Evolutionary conservation across 2,113 vertebrate species (phyloP).

Genomic region (Marcusenius ussheri): DNA sequence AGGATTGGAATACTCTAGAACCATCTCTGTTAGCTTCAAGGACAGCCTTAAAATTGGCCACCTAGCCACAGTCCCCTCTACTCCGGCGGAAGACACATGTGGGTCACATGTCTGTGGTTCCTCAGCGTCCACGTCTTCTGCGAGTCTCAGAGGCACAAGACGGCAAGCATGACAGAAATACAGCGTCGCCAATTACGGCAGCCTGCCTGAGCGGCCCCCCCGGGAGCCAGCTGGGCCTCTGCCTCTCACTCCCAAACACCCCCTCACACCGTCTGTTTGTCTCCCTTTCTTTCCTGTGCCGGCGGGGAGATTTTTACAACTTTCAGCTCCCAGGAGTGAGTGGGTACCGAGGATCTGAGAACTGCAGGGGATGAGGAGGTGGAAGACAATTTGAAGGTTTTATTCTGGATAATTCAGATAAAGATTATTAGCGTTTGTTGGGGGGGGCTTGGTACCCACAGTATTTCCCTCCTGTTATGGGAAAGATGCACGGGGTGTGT

Average conservation of each 20-base stretch:
- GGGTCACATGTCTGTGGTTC: not conserved
- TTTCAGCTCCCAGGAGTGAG: slow-evolving; percentile 6
- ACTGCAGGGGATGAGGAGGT: not conserved
- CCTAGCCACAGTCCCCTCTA: not conserved
- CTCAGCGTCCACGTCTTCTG: not conserved
- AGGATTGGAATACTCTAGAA: not conserved
- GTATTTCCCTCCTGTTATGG: not conserved
- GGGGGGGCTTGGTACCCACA: not conserved
- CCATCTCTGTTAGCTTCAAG: not conserved
- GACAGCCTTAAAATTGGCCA: not conserved
- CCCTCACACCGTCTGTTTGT: not conserved
- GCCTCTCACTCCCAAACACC: not conserved
- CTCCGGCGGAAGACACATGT: not conserved
- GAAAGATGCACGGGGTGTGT: not conserved
- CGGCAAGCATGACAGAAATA: not conserved
- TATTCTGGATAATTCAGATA: slow-evolving; percentile 6
- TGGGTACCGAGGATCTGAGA: not conserved
- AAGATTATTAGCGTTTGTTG: not conserved
- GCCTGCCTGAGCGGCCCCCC: not conserved
- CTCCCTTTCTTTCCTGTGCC: not conserved
- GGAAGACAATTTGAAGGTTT: not conserved
- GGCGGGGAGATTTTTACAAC: slow-evolving; percentile 1
- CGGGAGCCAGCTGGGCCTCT: not conserved
- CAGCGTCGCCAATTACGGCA: not conserved
- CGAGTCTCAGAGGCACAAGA: not conserved